Conservation (phyloP, 23 tunicate species). For the Ascidia mentula region DNA sequence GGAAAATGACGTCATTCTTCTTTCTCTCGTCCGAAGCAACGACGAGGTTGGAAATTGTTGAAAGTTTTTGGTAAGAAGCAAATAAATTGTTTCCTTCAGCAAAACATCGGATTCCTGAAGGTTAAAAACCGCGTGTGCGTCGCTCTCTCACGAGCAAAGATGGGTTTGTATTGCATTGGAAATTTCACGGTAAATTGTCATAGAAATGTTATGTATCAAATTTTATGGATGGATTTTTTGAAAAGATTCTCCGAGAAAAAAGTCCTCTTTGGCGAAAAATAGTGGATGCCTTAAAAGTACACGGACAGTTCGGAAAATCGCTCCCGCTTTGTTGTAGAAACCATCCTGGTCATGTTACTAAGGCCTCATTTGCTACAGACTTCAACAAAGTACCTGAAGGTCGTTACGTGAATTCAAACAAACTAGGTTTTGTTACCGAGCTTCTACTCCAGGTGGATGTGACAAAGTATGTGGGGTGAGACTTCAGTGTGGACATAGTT, state of each 20-base stretch:
- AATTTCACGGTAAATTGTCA: slow-evolving; percentile 71
- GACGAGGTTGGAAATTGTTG: slow-evolving; percentile 38
- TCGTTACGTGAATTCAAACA: background rate
- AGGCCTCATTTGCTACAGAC: slow-evolving; percentile 38
- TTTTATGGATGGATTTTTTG: background rate
- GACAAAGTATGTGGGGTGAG: slow-evolving; percentile 54
- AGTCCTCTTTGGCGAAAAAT: slow-evolving; percentile 71
- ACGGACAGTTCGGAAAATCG: slow-evolving; percentile 23
- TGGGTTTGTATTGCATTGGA: slow-evolving; percentile 80
- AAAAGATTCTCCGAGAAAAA: slow-evolving; percentile 45
- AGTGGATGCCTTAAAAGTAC: slow-evolving; percentile 31
- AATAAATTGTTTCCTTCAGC: too few species aligned
- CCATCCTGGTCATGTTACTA: slow-evolving; percentile 55
- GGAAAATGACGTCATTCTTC: slow-evolving; percentile 87
- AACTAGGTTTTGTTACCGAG: too few species aligned
- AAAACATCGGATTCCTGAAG: slow-evolving; percentile 69
- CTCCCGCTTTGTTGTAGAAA: slow-evolving; percentile 59
- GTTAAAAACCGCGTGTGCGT: slow-evolving; percentile 87
- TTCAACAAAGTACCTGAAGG: slow-evolving; percentile 81
- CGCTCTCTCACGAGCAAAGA: slow-evolving; percentile 82
- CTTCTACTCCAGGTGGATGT: slow-evolving; percentile 79
- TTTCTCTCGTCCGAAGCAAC: slow-evolving; percentile 90
- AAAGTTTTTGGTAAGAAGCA: too few species aligned
- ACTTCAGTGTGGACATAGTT: slow-evolving; percentile 79
- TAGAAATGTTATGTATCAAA: background rate